Base-by-base conservation (phyloP, 2,113 vertebrate species). In the Atherinomorus stipes region DNA sequence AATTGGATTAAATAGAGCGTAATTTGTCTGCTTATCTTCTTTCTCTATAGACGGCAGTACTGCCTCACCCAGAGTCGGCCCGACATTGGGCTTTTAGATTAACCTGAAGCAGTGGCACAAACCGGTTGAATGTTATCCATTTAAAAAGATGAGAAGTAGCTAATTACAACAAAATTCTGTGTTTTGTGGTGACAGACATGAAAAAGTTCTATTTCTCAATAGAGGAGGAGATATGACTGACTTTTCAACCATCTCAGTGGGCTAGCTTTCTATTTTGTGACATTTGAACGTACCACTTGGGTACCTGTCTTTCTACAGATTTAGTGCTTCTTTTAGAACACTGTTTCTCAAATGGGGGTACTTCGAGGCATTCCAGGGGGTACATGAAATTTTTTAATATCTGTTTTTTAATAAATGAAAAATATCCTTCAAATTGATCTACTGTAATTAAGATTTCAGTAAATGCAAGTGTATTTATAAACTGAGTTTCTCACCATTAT, bases 1-100 rank as follows among this genome's bases (percentile, higher is more conserved):
- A 65, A 61, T 62, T 83, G 19, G 31, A 61, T 71, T 81, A 64
- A 79, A 61, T 47, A 8, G 11, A 51, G 28, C 11, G 2, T 76
- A 11, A 72, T 76, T 47, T 49, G 23, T 21, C 40, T 44, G 31
- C 57, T 64, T 63, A 70, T 73, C 37, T 42, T 62, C 60, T 45
- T 44, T 18, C 1, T 2, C 6, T 34, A 11, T 42, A 66, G 21
- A 61, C 49, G 7, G 12, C 6, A 31, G 21, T 28, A 37, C 18
- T 56, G 49, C 11, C n/a, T 69, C 34, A 51, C 45, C 23, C 19
- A 11, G 10, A 68, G 38, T 57, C 52, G 60, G 7, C 4, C 49
- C 38, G 44, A 68, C 71, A 44, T 52, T 69, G 13, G 19, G 19
- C 49, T 45, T 23, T 31, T 23, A 37, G 49, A 64, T 42, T 59